Evolutionary conservation across 2,797 vertebrate genomes (phyloP).

Genomic region (Adelosebastes latens): DNA sequence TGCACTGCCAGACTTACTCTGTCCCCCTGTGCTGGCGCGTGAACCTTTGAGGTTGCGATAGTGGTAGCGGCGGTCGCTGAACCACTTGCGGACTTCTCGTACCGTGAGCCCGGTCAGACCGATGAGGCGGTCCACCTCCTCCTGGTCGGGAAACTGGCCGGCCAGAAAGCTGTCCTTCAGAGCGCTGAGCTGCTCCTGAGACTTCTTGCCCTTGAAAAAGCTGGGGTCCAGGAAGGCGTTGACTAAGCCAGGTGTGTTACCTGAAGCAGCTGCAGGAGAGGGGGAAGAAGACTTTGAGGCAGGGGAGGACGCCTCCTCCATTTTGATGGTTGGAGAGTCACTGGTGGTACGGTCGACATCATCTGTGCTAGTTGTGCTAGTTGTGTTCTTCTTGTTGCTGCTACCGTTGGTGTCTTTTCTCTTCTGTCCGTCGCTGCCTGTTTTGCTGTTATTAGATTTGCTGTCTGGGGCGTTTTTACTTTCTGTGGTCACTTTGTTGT

Average conservation of each 20-base stretch:
- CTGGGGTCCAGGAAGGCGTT: constrained; percentile 87
- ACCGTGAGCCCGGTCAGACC: constrained; percentile 90
- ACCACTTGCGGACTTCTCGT: constrained; percentile 98
- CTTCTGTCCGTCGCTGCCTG: constrained; percentile 26
- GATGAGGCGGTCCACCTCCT: constrained; percentile 94
- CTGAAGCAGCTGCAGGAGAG: constrained; percentile 59
- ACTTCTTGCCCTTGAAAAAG: constrained; percentile 94
- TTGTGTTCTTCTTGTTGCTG: constrained; percentile 32
- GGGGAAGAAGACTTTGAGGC: constrained; percentile 78
- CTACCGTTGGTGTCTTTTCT: constrained; percentile 43
- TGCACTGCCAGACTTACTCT: constrained; percentile 43
- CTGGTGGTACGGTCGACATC: constrained; percentile 27
- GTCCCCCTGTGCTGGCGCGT: constrained; percentile 59
- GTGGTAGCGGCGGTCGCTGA: constrained; percentile 96
- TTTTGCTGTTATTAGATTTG: constrained; percentile 33
- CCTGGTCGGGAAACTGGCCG: constrained; percentile 93
- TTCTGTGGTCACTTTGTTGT: constrained; percentile 43
- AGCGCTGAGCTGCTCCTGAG: constrained; percentile 91
- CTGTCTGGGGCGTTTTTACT: constrained; percentile 47
- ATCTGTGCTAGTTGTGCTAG: constrained; percentile 43
- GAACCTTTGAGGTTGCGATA: constrained; percentile 88
- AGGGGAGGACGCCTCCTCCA: constrained; percentile 72
- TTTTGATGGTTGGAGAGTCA: constrained; percentile 45
- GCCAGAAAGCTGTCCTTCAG: constrained; percentile 93
- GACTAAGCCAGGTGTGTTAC: constrained; percentile 78